phyloP scores from a whole-genome alignment of 2,888 invertebrate species.

The Rhingia rostrata region DNA sequence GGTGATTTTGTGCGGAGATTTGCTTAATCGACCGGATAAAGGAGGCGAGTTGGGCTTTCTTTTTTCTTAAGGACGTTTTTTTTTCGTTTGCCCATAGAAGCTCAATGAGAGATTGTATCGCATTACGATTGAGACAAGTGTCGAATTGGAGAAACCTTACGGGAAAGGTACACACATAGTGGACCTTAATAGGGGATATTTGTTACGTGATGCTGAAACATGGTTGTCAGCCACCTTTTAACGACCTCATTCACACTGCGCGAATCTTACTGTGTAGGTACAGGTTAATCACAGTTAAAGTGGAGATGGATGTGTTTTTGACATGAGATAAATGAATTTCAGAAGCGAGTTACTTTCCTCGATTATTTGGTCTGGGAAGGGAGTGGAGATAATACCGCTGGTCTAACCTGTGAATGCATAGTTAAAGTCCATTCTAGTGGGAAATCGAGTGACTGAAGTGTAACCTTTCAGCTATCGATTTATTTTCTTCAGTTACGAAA shows the following conservation, averaged over 20 bases:
- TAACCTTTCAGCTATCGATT: too few species aligned
- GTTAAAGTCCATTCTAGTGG: too few species aligned
- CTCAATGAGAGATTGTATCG: constrained; percentile 56
- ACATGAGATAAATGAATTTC: neutral
- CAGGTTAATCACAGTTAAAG: constrained; percentile 3
- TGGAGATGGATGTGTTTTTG: neutral
- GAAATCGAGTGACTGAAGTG: too few species aligned
- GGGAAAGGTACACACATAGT: constrained; percentile 55
- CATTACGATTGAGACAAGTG: constrained; percentile 53
- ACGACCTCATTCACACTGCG: constrained; percentile 53
- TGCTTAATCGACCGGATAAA: constrained; percentile 68
- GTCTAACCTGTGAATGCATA: too few species aligned
- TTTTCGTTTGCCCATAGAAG: constrained; percentile 32
- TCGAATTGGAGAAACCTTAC: constrained; percentile 63
- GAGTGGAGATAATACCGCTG: too few species aligned
- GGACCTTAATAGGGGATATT: constrained; percentile 45
- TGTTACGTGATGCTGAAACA: constrained; percentile 39
- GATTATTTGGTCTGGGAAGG: too few species aligned
- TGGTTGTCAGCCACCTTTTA: constrained; percentile 49
- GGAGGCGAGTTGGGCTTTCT: constrained; percentile 37
- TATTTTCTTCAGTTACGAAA: too few species aligned
- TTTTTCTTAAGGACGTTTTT: constrained; percentile 27
- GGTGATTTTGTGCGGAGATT: constrained; percentile 65
- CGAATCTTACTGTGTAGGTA: neutral
- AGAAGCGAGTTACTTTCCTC: too few species aligned